Base-by-base conservation (phyloP, 2,113 vertebrate genomes). In the Oryzias javanicus region DNA sequence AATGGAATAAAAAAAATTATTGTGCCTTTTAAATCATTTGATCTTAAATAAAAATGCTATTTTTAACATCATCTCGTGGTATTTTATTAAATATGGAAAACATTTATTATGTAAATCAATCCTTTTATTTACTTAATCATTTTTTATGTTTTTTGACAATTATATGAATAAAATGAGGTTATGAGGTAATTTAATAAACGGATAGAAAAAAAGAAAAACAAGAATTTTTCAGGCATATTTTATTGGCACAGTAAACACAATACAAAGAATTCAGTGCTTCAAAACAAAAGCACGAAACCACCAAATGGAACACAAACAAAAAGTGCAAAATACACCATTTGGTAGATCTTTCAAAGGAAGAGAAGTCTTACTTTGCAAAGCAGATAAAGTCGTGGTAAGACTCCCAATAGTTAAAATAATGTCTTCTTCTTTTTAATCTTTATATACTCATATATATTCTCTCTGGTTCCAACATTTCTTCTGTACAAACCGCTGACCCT, bases 181-280 rank as follows among this genome's bases (percentile, higher is more conserved):
- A n/a, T n/a, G n/a, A n/a, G n/a, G n/a, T n/a, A n/a, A n/a, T n/a
- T n/a, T n/a, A n/a, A n/a, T n/a, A n/a, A n/a, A n/a, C n/a, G n/a
- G n/a, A n/a, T n/a, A n/a, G n/a, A n/a, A n/a, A n/a, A n/a, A n/a
- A n/a, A n/a, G 35, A 35, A 8, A 35, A 3, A 27, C 8, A 8
- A 1, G 10, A 2, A 35, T 35, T 89, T 89, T 88, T 69, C 74
- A 84, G 84, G 87, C 90, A 88, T 86, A 76, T 91, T 92, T 92
- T 89, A 92, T 93, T 92, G 90, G 91, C 91, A 92, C 91, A 88
- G 76, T 91, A 85, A 91, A 92, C 89, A 91, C 91, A 88, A 89
- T 91, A 91, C 88, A 87, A 91, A 90, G 85, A 90, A 83, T 89
- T 91, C 90, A 90, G 90, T 91, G 90, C 91, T 90, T 82, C 69